A percentile compares a stretch with the other conserved stretches of the same genome.
Evolutionary conservation across 2,888 invertebrate species (phyloP).

Genomic region (Hypsopygia costalis): DNA sequence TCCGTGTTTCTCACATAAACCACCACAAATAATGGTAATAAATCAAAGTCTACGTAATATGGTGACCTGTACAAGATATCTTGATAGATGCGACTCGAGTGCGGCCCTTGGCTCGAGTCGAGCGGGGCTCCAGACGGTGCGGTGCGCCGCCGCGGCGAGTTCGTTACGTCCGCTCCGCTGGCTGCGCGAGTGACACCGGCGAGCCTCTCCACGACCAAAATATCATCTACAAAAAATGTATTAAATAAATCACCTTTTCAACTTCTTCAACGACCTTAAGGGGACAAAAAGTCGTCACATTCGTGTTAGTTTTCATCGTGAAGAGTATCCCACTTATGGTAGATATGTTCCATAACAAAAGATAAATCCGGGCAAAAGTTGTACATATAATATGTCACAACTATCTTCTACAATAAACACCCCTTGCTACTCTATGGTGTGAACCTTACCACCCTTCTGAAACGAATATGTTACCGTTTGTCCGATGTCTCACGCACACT

Average conservation of each 20-base stretch:
- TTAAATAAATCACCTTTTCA: constrained; percentile 64
- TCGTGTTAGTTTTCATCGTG: constrained; percentile 3
- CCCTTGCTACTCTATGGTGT: too few species aligned
- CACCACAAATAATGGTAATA: background rate
- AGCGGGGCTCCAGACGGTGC: constrained; percentile 29
- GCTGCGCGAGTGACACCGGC: constrained; percentile 64
- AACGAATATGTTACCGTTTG: too few species aligned
- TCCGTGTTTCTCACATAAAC: background rate
- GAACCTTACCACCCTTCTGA: too few species aligned
- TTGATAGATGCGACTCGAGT: background rate
- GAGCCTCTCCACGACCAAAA: constrained; percentile 58
- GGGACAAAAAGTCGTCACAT: background rate
- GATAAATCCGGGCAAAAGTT: too few species aligned
- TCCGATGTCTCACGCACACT: too few species aligned
- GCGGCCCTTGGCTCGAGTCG: constrained; percentile 15
- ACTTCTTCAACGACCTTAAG: constrained; percentile 37
- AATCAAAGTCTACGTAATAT: constrained; percentile 2
- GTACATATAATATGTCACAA: too few species aligned
- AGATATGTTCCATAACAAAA: too few species aligned
- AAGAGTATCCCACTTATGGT: background rate
- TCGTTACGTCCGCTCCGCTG: constrained; percentile 72
- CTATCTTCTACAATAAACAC: too few species aligned
- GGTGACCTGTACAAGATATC: background rate
- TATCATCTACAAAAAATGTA: constrained; percentile 58
- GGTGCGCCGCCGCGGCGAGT: constrained; percentile 50